A percentile compares a stretch with the other conserved stretches of the same genome.
phyloP scores from a whole-genome alignment of 1,140 invertebrate genomes.

The Ostrea denselamellosa region DNA sequence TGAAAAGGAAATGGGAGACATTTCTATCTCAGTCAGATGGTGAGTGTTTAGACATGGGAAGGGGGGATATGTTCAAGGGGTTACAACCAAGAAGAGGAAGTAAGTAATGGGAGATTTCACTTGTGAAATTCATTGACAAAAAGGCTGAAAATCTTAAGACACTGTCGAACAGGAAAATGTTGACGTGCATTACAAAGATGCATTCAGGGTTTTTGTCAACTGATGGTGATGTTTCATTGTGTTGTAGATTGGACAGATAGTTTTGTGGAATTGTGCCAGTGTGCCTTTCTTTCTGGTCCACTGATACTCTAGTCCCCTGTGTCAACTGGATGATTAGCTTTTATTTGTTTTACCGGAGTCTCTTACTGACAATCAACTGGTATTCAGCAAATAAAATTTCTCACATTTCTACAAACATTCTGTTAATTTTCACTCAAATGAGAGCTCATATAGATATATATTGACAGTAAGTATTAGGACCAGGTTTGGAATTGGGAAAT shows the following conservation, averaged over 20 bases:
- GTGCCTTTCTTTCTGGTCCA: neutral
- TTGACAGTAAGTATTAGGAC: slow-evolving; percentile 7
- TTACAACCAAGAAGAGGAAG: too few species aligned
- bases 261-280: neutral
- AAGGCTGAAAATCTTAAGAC: too few species aligned
- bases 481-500: neutral
- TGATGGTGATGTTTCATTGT: neutral
- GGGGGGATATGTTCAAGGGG: neutral
- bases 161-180: too few species aligned
- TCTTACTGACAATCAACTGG: neutral
- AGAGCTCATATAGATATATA: neutral
- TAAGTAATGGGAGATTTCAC: too few species aligned
- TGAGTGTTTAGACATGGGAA: neutral
- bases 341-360: neutral
- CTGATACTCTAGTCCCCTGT: neutral
- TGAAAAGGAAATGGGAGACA: slow-evolving; percentile 6
- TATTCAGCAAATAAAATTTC: slow-evolving; percentile 9
- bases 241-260: neutral
- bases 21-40: neutral
- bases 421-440: neutral
- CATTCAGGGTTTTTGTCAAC: neutral
- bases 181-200: neutral
- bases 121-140: too few species aligned
- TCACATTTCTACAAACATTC: slow-evolving; percentile 5
- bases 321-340: neutral